Conservation (phyloP, 2,888 invertebrate species). For the Bruchidius siliquastri region DNA sequence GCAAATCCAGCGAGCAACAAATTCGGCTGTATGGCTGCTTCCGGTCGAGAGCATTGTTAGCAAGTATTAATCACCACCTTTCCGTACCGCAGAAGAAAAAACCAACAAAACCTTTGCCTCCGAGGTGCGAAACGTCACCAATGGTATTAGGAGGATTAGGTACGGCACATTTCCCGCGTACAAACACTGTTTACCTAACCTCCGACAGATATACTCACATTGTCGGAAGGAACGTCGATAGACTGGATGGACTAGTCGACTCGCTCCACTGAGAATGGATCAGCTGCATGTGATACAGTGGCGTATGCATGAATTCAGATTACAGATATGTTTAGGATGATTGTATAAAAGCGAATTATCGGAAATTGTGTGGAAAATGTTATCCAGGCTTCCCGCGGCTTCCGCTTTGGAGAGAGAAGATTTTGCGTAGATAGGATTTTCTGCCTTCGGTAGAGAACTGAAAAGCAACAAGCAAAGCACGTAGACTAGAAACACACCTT, state of each 20-base stretch:
- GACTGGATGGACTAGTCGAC: constrained; percentile 31
- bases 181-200: constrained; percentile 42
- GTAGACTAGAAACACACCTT: too few relatives aligned
- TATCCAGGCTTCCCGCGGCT: too few relatives aligned
- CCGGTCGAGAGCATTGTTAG: background rate
- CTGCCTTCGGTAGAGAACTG: too few relatives aligned
- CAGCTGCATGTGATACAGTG: background rate
- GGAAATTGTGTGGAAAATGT: too few relatives aligned
- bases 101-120: constrained; percentile 5
- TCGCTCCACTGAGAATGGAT: background rate
- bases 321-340: too few relatives aligned
- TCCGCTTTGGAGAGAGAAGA: too few relatives aligned
- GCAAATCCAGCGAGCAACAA: background rate
- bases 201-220: constrained; percentile 15
- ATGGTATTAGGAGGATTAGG: constrained; percentile 44
- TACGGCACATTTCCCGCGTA: constrained; percentile 41
- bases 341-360: too few relatives aligned
- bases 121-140: constrained; percentile 42
- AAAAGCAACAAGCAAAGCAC: too few relatives aligned
- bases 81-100: background rate
- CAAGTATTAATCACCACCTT: background rate
- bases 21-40: background rate
- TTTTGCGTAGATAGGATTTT: too few relatives aligned
- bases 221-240: constrained; percentile 35
- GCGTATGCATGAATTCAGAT: background rate